phyloP scores from a whole-genome alignment of 2,113 vertebrate species.

The Pardalotus punctatus region DNA sequence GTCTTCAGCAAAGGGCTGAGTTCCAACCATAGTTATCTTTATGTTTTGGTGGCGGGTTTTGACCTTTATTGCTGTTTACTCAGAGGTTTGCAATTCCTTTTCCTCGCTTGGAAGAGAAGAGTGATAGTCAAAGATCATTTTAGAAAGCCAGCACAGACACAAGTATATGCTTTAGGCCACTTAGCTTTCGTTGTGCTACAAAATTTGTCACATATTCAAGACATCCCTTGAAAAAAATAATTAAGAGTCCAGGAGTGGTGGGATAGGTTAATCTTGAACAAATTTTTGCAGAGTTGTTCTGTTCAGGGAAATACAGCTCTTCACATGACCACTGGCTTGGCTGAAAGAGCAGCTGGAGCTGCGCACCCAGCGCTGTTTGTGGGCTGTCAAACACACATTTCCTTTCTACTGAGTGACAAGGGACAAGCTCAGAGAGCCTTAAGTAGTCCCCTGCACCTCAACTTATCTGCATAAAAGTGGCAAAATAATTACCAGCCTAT shows the following conservation, averaged over 20 bases:
- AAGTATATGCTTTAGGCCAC: not conserved
- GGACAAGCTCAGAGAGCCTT: not conserved
- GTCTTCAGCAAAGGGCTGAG: not conserved
- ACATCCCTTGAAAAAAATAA: not conserved
- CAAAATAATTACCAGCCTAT: not conserved
- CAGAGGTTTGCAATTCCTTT: not conserved
- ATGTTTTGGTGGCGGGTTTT: not conserved
- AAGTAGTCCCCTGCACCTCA: not conserved
- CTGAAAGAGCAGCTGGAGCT: not conserved
- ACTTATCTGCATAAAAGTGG: not conserved
- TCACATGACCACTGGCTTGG: not conserved
- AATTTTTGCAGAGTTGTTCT: not conserved
- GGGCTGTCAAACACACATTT: not conserved
- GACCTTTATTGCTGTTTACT: not conserved
- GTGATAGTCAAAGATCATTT: not conserved
- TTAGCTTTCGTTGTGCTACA: not conserved
- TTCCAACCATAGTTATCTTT: not conserved
- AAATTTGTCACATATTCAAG: not conserved
- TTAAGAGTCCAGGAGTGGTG: not conserved
- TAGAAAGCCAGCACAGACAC: not conserved
- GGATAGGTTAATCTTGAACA: not conserved
- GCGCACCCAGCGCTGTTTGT: not conserved
- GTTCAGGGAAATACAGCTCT: not conserved
- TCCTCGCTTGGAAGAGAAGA: not conserved
- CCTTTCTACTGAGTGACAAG: not conserved